Evolutionary conservation across 2,113 vertebrate genomes (phyloP).

Genomic region (Syrmaticus mikado): DNA sequence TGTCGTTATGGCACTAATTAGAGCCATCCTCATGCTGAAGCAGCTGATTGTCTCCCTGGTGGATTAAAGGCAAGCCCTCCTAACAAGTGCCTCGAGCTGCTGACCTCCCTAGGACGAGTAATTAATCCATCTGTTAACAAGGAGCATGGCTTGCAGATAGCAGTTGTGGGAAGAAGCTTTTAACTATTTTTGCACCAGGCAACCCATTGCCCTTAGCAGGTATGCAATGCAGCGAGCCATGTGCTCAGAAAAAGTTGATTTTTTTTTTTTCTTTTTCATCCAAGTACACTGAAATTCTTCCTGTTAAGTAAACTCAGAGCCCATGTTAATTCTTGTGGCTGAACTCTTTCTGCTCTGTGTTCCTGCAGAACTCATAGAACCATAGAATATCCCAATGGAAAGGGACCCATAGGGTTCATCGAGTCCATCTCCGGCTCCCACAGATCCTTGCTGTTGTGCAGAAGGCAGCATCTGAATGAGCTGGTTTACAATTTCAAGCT

Average conservation of each 20-base stretch:
- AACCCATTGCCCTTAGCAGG: background rate
- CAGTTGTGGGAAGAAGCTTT: slow-evolving; percentile 37
- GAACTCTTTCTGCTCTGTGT: background rate
- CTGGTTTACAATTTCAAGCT: background rate
- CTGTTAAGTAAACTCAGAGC: background rate
- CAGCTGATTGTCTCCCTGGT: slow-evolving; percentile 87
- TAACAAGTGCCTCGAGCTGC: slow-evolving; percentile 77
- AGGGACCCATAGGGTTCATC: no score
- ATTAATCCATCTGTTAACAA: slow-evolving; percentile 88
- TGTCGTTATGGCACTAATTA: slow-evolving; percentile 81
- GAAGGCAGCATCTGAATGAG: background rate
- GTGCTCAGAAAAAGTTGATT: background rate
- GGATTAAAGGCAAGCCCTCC: slow-evolving; percentile 80
- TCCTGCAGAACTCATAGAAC: no score
- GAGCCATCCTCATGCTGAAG: slow-evolving; percentile 63
- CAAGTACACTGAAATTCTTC: background rate
- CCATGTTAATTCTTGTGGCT: accelerated
- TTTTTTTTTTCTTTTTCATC: background rate
- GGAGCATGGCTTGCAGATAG: background rate
- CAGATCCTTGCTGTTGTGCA: no score
- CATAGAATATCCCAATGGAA: no score
- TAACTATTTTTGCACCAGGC: slow-evolving; percentile 38
- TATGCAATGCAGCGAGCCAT: background rate
- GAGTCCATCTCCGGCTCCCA: no score
- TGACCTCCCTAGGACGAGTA: slow-evolving; percentile 80